Evolutionary conservation across 2,888 invertebrate genomes (phyloP).

Genomic region (Leucoma salicis): DNA sequence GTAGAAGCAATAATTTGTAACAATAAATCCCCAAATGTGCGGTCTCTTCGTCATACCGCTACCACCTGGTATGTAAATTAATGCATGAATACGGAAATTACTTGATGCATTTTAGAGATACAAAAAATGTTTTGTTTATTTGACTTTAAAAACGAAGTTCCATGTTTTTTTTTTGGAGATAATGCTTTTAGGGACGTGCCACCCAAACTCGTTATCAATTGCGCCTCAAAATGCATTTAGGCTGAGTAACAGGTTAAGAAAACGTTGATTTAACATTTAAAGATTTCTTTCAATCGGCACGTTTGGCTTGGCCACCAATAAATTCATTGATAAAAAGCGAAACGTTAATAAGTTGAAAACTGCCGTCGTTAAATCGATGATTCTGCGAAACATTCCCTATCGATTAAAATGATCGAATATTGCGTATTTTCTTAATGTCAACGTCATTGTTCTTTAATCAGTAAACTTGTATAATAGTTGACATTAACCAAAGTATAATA

Average conservation of each 20-base stretch:
- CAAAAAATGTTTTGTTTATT: constrained; percentile 45
- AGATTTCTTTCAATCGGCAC: constrained; percentile 54
- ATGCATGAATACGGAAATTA: constrained; percentile 47
- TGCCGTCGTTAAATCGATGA: constrained; percentile 45
- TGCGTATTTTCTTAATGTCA: constrained; percentile 24
- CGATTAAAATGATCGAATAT: constrained; percentile 34
- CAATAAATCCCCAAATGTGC: constrained; percentile 4
- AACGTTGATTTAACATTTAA: constrained; percentile 67
- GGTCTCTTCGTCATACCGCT: constrained; percentile 4
- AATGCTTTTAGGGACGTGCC: constrained; percentile 61
- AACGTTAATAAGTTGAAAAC: constrained; percentile 64
- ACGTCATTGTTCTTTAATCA: constrained; percentile 12
- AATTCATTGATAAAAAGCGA: constrained; percentile 70
- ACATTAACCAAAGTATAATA: too few species aligned
- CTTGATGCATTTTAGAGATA: constrained; percentile 55
- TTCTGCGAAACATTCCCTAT: constrained; percentile 30
- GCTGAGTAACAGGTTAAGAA: constrained; percentile 57
- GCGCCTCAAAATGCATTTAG: constrained; percentile 64
- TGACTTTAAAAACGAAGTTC: constrained; percentile 31
- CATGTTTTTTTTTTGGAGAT: constrained; percentile 46
- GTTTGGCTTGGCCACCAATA: constrained; percentile 60
- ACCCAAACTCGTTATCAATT: constrained; percentile 72
- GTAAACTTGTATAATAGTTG: too few species aligned
- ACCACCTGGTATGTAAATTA: constrained; percentile 36
- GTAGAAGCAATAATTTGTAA: constrained; percentile 11